phyloP scores from a whole-genome alignment of 2,113 vertebrate genomes.

The Mungos mungo region DNA sequence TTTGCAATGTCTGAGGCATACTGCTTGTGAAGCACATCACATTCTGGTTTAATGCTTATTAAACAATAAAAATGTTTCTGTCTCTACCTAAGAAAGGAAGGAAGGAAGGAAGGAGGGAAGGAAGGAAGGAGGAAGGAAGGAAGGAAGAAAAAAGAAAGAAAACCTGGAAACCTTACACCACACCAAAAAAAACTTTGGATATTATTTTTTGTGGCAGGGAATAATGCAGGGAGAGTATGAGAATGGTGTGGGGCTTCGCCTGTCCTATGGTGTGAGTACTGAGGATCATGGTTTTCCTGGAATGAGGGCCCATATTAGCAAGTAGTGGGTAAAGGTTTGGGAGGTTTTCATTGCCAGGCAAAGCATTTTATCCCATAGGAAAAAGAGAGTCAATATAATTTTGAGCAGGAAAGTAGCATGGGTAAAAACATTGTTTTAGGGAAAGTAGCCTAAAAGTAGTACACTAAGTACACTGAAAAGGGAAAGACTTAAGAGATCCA shows the following conservation, averaged over 20 bases:
- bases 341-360: neutral
- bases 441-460: neutral
- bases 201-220: neutral
- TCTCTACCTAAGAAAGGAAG: neutral
- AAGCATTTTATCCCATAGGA: neutral
- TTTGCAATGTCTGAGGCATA: neutral
- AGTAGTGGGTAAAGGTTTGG: neutral
- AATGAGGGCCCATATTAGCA: neutral
- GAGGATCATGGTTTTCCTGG: neutral
- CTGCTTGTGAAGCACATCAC: neutral
- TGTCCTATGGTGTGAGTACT: neutral
- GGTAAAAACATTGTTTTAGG: neutral
- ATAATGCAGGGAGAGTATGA: neutral
- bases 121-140: neutral
- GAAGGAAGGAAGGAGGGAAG: neutral
- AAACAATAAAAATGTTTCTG: neutral
- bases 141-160: neutral
- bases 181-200: neutral
- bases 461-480: neutral
- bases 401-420: neutral
- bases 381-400: neutral
- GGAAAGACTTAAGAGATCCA: neutral
- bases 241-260: neutral
- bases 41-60: neutral
- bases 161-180: neutral